phyloP scores from a whole-genome alignment of 53 echinoderm and acorn worm species.

The Arbacia lixula region DNA sequence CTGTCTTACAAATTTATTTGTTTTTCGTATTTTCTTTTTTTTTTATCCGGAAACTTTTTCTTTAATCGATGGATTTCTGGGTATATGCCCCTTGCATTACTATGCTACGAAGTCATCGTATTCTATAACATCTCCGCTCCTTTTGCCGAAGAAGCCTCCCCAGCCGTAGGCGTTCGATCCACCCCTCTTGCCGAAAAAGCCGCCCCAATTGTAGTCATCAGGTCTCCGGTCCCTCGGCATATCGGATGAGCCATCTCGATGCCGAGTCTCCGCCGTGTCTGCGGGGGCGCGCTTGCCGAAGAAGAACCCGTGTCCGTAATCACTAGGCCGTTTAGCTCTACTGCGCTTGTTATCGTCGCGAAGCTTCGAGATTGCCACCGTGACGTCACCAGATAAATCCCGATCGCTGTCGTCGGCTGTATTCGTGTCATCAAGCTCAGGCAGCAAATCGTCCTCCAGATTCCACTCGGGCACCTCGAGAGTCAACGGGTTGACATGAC shows the following conservation, averaged over 20 bases:
- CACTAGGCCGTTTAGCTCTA: no score
- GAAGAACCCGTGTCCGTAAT: constrained; percentile 52
- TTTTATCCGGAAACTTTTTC: no score
- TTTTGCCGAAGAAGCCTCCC: constrained; percentile 56
- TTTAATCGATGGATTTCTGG: no score
- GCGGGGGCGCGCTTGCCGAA: constrained; percentile 37
- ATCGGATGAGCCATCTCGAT: constrained; percentile 1
- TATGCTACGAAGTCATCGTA: constrained; percentile 57
- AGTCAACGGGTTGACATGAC: constrained; percentile 11
- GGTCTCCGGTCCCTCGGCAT: constrained; percentile 37
- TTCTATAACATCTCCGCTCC: constrained; percentile 40
- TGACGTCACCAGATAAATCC: background rate
- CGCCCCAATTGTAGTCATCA: constrained; percentile 45
- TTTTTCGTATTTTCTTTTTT: no score
- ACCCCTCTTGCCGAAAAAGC: constrained; percentile 44
- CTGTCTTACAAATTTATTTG: no score
- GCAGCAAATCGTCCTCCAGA: background rate
- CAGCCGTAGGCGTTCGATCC: constrained; percentile 18
- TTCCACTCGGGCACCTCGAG: constrained; percentile 13
- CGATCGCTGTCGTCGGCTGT: constrained; percentile 32
- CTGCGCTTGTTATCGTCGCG: constrained; percentile 35
- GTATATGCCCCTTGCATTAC: background rate
- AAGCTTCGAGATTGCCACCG: background rate
- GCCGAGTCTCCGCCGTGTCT: background rate
- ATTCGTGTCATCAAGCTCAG: background rate